Base-by-base conservation (phyloP, 2,888 invertebrate genomes). In the Heliothis peltigera region DNA sequence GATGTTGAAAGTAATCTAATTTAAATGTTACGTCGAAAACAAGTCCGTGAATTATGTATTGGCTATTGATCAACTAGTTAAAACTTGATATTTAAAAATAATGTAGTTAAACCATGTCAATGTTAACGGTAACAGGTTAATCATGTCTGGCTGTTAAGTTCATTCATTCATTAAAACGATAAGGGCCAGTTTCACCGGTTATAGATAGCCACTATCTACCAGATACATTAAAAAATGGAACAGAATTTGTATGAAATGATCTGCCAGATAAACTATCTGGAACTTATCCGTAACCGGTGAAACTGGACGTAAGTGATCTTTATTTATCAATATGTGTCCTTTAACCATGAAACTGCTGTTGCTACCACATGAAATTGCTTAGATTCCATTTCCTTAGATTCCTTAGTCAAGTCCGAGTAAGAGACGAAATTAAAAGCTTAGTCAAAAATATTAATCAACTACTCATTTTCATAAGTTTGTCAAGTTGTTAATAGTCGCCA, bases 1-100 rank as follows among this genome's bases (percentile, higher is more conserved):
- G 57, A 64, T 77, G 76, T 64, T 56, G 76, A 57, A 70, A 73
- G 57, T 73, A 73, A 73, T 76, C 62, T 59, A 73, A 64, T 62
- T 66, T 25, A 25, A 62, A 73, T 47, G 58, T 78, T 68, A 64
- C 70, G 54, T 58, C 48, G 63, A 62, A 2, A 64, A 60, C 51
- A 51, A 47, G 53, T 54, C 53, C 6, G 52, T 68, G 61, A 66
- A 74, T 60, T 65, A 65, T 64, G 57, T 53, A 44, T 71, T 22
- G 52, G 4, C 22, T 19, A 12, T 51, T 32, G 32, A 32, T 32
- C 32, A 32, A 10, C 32, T 12, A 32, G 12, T 32, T 1, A 32
- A 32, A 64, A 47, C 35, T 18, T 63, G 53, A 52, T 54, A 77
- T 72, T 77, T 61, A 21, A 54, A 68, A 68, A 39, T 63, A 44